Conservation (phyloP, 2,797 vertebrate genomes). For the Gallinago stenura region DNA sequence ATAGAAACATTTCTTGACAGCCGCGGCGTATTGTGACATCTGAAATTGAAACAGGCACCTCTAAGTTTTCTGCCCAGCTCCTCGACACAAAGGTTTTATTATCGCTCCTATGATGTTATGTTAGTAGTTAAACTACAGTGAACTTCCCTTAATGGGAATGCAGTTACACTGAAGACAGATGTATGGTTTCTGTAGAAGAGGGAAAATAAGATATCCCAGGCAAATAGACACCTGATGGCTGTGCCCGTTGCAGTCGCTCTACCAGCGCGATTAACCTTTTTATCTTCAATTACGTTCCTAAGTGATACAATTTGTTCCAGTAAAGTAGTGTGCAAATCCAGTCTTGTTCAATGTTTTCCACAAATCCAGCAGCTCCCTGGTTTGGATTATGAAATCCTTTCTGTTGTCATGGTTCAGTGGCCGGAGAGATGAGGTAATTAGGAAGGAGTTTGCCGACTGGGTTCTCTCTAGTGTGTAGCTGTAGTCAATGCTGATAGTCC, state of each 20-base stretch:
- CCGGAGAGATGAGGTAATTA: slow-evolving; percentile 27
- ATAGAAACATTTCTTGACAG: slow-evolving; percentile 23
- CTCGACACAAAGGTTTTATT: slow-evolving; percentile 34
- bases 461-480: background rate
- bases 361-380: background rate
- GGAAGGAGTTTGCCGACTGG: background rate
- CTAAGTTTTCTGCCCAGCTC: slow-evolving; percentile 9
- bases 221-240: slow-evolving; percentile 12
- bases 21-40: background rate
- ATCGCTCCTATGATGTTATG: background rate
- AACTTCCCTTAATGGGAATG: background rate
- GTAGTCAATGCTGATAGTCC: background rate
- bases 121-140: slow-evolving; percentile 4
- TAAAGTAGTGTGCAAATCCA: slow-evolving; percentile 44
- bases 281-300: slow-evolving; percentile 36
- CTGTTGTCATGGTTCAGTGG: background rate
- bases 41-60: slow-evolving; percentile 30
- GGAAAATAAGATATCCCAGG: slow-evolving; percentile 9
- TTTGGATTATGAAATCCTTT: slow-evolving; percentile 19
- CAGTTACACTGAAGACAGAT: background rate
- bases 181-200: background rate
- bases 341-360: slow-evolving; percentile 29
- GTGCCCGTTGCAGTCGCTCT: background rate
- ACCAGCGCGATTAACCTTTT: slow-evolving; percentile 20
- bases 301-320: slow-evolving; percentile 43